Evolutionary conservation across 2,797 vertebrate species (phyloP), one percentile per base, ranked within the genome.

Genomic region (Sebastes oblongus): DNA sequence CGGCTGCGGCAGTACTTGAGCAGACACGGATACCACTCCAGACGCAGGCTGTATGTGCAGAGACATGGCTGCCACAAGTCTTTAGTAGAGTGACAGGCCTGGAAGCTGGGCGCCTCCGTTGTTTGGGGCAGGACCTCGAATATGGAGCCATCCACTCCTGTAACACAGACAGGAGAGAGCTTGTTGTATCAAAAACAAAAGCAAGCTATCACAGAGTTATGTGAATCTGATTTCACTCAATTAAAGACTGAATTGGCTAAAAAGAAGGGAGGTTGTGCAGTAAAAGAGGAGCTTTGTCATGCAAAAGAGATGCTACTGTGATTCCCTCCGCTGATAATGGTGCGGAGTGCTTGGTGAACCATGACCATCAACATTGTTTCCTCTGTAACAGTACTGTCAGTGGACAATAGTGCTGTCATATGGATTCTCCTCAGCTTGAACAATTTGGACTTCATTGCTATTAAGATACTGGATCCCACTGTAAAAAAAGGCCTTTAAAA

Each of bases 21-120:
- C 95, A 97, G 93, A 94, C 98, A 99, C 0, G 98, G 98, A 92
- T 99, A 99, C 98, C 98, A 99, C 95, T 98, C 96, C 80, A 99
- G 96, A 75, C 96, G 97, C 78, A 99, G 94, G 0, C 95, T 91
- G 71, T 97, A 99, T 75, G 92, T 96, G 90, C 98, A 99, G 14
- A 96, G 72, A 69, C 98, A 99, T 0, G 98, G 94, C 87, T 96
- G 95, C 96, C 97, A 98, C 50, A 95, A 95, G 80, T 97, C 97
- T 42, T 80, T 82, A 11, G 95, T 96, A 27, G 91, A 91, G 73
- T 94, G 87, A 66, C 98, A 99, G 22, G 93, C 93, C 86, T 90
- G 96, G 81, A 97, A 90, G 68, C 86, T 93, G 0, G 96, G 95
- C 3, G 92, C 80, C 8, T 94, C 96, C 0, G 84, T 84, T 0